These are phyloP conservation scores for Podiceps cristatus DNA, from an alignment of 2,113 vertebrate species.

Conservation along the genomic window DNA sequence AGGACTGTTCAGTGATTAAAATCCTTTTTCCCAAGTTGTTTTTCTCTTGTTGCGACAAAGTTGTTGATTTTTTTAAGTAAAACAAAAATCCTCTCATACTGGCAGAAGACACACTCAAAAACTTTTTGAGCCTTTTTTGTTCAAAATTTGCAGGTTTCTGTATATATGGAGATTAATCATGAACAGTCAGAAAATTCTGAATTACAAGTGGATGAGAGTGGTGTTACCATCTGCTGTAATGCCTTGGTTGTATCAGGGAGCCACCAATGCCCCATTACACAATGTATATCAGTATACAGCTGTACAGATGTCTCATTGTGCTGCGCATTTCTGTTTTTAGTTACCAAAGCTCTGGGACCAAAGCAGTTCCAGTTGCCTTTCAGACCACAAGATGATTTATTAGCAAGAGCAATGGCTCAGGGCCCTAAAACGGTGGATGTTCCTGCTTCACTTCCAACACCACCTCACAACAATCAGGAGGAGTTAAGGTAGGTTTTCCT, in stretches of 20 bases:
- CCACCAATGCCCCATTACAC: background rate
- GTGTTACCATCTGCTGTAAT: background rate
- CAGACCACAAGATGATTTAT: slow-evolving; percentile 86
- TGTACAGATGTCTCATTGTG: background rate
- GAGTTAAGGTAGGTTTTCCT: slow-evolving; percentile 86
- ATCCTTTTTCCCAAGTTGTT: background rate
- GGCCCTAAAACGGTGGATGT: slow-evolving; percentile 92
- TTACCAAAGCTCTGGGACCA: slow-evolving; percentile 89
- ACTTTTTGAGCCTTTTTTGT: background rate
- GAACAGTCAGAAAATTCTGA: background rate
- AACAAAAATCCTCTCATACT: background rate
- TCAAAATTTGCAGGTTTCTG: background rate
- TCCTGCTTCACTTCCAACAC: slow-evolving; percentile 94
- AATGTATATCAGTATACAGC: background rate
- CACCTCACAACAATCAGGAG: slow-evolving; percentile 96
- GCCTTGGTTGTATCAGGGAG: background rate
- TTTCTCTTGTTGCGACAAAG: background rate
- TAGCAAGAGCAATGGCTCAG: slow-evolving; percentile 86
- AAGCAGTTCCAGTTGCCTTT: slow-evolving; percentile 91
- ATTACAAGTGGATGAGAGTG: background rate
- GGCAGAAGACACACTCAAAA: background rate
- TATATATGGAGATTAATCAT: background rate
- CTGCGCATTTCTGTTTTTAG: slow-evolving; percentile 71
- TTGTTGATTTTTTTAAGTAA: background rate
- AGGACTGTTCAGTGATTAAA: background rate